Evolutionary conservation across 2,113 vertebrate species (phyloP).

Genomic region (Numida meleagris): DNA sequence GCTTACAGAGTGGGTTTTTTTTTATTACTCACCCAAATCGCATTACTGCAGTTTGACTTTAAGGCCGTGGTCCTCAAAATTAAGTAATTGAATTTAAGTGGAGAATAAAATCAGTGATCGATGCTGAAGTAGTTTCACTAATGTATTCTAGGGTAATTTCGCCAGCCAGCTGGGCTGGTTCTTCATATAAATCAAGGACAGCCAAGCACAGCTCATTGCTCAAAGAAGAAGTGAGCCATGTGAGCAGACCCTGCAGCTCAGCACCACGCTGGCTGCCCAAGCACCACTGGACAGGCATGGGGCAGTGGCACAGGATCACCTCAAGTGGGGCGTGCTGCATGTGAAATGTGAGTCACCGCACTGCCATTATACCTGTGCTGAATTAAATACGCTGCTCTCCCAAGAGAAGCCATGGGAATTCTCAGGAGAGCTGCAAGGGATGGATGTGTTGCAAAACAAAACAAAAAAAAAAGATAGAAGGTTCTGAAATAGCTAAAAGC

Average conservation of each 20-base stretch:
- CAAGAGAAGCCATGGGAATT: not conserved
- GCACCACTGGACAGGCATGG: no score
- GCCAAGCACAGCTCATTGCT: no score
- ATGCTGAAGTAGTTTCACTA: rapidly evolving
- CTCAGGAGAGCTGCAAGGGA: not conserved
- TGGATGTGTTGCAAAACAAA: not conserved
- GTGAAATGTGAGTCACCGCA: not conserved
- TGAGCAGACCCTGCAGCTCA: not conserved
- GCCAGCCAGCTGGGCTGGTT: not conserved
- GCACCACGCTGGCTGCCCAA: no score
- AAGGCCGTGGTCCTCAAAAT: not conserved
- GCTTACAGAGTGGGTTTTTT: not conserved
- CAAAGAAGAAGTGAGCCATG: not conserved
- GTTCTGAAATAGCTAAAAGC: not conserved
- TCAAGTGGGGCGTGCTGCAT: not conserved
- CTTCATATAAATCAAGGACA: rapidly evolving
- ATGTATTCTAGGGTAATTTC: not conserved
- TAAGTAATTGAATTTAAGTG: not conserved
- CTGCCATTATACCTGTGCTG: rapidly evolving
- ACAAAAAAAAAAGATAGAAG: not conserved
- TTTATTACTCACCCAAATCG: not conserved
- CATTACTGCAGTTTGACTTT: not conserved
- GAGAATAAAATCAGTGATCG: rapidly evolving
- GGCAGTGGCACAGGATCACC: no score
- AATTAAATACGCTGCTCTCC: not conserved